Conservation (phyloP, 1,140 invertebrate genomes). For the Danaus plexippus region DNA sequence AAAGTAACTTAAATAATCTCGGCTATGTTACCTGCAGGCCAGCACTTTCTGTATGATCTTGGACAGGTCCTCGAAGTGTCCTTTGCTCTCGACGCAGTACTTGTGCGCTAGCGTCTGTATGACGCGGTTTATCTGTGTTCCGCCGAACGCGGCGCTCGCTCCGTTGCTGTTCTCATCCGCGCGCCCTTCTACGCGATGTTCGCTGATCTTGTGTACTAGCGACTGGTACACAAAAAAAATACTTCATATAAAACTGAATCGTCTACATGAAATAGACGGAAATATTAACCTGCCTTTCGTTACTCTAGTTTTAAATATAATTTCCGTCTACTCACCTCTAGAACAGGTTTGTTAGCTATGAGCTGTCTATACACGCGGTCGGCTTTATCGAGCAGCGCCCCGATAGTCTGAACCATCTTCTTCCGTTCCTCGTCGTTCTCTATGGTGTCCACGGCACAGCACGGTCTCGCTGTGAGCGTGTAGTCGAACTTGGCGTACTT, state of each 20-base stretch:
- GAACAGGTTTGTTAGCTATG: slow-evolving; percentile 88
- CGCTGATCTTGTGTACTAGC: slow-evolving; percentile 83
- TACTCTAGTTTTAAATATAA: background rate
- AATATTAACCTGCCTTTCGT: background rate
- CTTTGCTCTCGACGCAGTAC: slow-evolving; percentile 95
- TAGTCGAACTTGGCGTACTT: slow-evolving; percentile 99
- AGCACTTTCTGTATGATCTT: slow-evolving; percentile 95
- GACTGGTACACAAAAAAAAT: slow-evolving; percentile 46
- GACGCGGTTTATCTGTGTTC: slow-evolving; percentile 84
- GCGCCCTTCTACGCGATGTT: slow-evolving; percentile 79
- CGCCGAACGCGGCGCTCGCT: slow-evolving; percentile 55
- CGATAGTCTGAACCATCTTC: slow-evolving; percentile 93
- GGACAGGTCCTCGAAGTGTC: slow-evolving; percentile 95
- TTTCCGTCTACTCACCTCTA: slow-evolving; percentile 76
- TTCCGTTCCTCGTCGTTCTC: slow-evolving; percentile 97
- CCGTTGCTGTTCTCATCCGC: slow-evolving; percentile 74
- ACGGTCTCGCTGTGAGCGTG: slow-evolving; percentile 89
- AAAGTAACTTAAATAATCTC: no score
- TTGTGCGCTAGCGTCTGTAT: slow-evolving; percentile 91
- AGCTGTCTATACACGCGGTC: slow-evolving; percentile 94
- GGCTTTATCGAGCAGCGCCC: slow-evolving; percentile 92
- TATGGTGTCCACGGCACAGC: slow-evolving; percentile 96
- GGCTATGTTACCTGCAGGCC: slow-evolving; percentile 78
- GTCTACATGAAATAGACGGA: background rate
- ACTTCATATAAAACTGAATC: no score